phyloP scores from a whole-genome alignment of 2,113 vertebrate species.

The Pygoscelis antarcticus region DNA sequence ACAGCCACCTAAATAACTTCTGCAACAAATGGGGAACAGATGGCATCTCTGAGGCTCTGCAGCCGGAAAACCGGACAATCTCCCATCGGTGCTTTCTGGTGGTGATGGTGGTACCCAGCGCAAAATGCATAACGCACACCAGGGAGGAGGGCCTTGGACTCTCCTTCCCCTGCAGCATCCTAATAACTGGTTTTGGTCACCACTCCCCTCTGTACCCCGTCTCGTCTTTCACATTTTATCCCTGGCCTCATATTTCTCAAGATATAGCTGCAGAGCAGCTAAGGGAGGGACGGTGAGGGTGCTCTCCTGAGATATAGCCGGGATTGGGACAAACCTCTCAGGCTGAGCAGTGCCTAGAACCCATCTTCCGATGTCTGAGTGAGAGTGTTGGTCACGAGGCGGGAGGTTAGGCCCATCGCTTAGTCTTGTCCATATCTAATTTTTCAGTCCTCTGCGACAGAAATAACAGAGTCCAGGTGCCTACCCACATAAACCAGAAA shows the following conservation, averaged over 20 bases:
- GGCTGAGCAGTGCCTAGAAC: neutral
- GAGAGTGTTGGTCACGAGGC: accelerated
- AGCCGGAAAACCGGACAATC: neutral
- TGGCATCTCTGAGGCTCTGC: neutral
- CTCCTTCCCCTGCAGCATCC: neutral
- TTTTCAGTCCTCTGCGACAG: neutral
- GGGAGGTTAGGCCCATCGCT: neutral
- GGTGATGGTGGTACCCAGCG: neutral
- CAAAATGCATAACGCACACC: accelerated
- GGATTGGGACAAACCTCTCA: neutral
- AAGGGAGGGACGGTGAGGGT: neutral
- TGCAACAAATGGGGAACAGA: conserved; percentile 12
- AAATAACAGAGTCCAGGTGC: neutral
- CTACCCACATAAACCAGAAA: neutral
- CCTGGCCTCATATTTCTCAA: neutral
- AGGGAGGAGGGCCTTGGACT: neutral
- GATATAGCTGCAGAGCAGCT: neutral
- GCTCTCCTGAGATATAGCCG: neutral
- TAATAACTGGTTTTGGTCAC: neutral
- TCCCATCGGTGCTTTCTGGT: neutral
- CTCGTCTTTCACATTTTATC: neutral
- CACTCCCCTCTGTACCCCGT: neutral
- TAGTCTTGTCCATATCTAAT: neutral
- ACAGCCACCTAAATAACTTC: conserved; percentile 5
- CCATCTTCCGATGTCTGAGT: neutral